Conservation (phyloP, 1,140 invertebrate species). For the Pristionchus pacificus region DNA sequence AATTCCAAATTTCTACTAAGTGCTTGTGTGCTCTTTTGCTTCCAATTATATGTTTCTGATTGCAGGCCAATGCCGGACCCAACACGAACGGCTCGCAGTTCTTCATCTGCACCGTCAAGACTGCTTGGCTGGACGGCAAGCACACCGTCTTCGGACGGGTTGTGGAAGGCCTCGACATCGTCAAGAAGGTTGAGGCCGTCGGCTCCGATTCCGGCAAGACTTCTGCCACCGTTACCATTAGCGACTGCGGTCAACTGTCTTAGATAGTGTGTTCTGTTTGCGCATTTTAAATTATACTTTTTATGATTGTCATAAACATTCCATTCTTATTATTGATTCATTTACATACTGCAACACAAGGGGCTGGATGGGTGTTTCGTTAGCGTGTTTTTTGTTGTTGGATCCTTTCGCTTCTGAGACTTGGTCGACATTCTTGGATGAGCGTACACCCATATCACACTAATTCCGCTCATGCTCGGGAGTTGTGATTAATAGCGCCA, state of each 20-base stretch:
- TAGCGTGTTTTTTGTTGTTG: no score
- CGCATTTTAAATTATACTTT: no score
- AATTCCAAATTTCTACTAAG: no score
- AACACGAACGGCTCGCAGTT: slow-evolving; percentile 97
- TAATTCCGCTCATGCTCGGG: no score
- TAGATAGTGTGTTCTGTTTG: no score
- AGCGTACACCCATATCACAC: no score
- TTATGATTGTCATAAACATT: neutral
- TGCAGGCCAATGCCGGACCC: slow-evolving; percentile 68
- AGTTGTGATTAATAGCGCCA: no score
- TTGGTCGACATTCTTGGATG: no score
- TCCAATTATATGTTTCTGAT: neutral
- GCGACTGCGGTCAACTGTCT: slow-evolving; percentile 41
- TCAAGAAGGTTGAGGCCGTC: slow-evolving; percentile 77
- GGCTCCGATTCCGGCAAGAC: slow-evolving; percentile 43
- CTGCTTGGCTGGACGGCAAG: slow-evolving; percentile 62
- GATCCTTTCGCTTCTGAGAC: no score
- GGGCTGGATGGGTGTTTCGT: no score
- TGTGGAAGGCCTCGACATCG: slow-evolving; percentile 80
- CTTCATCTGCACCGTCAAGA: slow-evolving; percentile 91
- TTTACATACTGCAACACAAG: no score
- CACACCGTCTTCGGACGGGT: slow-evolving; percentile 75
- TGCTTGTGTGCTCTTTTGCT: no score
- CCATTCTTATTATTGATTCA: neutral
- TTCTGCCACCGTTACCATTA: slow-evolving; percentile 29